Evolutionary conservation across 2,888 invertebrate genomes (phyloP), one percentile per base, ranked within the genome.

Genomic region (Clostera curtula): DNA sequence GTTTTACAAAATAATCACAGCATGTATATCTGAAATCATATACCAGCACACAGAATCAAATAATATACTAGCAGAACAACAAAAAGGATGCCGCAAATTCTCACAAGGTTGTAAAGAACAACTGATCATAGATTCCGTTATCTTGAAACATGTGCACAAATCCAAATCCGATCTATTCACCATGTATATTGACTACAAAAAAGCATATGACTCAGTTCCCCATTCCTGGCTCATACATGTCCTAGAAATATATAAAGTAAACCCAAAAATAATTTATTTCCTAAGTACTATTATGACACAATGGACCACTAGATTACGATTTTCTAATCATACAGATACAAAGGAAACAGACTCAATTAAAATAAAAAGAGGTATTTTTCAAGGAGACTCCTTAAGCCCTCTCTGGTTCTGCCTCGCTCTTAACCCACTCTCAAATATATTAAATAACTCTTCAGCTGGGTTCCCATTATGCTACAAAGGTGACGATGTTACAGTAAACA

Each of bases 351-450:
- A 14, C 2, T 10, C 23, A 18, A 37, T 41, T 5, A 13, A 12
- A 6, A 40, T 40, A 3, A 19, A 19, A 3, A 30, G 26, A 23
- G 36, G 31, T 1, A 37, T 37, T 3, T 41, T 29, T 5, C 36
- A 41, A 8, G 38, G 34, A 5, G 34, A 38, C 13, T 24, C 40
- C 2, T 19, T 37, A 1, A 35, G 37, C 16, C 35, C 37, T 1
- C 5, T 40, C 3, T 40, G 36, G 36, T 40, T 36, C 4, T 34
- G 36, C 11, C 27, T 40, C 1, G 29, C 41, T 5, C 9, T 38
- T 2, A 36, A 38, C 6, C 30, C 38, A 3, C 15, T 38, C 3
- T 38, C 30, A 5, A 27, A 31, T 3, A 21, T 23, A 10, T 9
- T 24, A 23, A 29, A 33, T 9, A 3, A 19, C n/a, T 13, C 13